Conservation (phyloP, 30 jellyfish, hydroid and myxozoan genomes). For the Sanderia malayensis region DNA sequence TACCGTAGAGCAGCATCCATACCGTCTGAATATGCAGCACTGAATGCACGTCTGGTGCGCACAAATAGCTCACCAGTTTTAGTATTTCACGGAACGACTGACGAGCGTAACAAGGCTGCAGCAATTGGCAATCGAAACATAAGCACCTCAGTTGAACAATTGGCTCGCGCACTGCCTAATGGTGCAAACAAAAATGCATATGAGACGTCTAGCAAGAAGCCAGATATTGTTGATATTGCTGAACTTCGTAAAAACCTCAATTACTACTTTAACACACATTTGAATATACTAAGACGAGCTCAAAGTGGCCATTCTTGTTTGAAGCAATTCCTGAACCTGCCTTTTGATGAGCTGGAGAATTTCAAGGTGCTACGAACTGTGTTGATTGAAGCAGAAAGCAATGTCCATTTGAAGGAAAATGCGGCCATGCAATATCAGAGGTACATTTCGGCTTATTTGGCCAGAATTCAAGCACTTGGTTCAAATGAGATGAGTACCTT, state of each 20-base stretch:
- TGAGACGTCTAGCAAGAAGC: too few relatives aligned
- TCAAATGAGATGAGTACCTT: constrained; percentile 15
- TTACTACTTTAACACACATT: constrained; percentile 18
- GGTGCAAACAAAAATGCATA: too few relatives aligned
- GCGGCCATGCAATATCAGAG: constrained; percentile 23
- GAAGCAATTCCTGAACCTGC: constrained; percentile 17
- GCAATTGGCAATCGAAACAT: too few relatives aligned
- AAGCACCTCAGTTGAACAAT: too few relatives aligned
- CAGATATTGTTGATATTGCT: constrained; percentile 23
- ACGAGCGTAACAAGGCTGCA: too few relatives aligned
- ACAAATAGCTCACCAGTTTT: too few relatives aligned
- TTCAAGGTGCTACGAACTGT: constrained; percentile 13
- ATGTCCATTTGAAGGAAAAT: constrained; percentile 17
- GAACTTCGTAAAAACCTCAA: constrained; percentile 30
- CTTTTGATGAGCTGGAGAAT: constrained; percentile 31
- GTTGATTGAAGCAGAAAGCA: constrained; percentile 3
- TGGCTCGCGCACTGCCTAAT: too few relatives aligned
- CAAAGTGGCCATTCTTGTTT: not conserved
- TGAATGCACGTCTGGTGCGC: too few relatives aligned
- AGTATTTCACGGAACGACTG: too few relatives aligned
- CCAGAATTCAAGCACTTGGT: constrained; percentile 13
- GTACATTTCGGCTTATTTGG: constrained; percentile 7
- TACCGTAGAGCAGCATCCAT: too few relatives aligned
- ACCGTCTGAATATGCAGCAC: too few relatives aligned
- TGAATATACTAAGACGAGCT: constrained; percentile 26